Evolutionary conservation across 2,888 invertebrate genomes (phyloP).

Genomic region (Lepidonotus clava): DNA sequence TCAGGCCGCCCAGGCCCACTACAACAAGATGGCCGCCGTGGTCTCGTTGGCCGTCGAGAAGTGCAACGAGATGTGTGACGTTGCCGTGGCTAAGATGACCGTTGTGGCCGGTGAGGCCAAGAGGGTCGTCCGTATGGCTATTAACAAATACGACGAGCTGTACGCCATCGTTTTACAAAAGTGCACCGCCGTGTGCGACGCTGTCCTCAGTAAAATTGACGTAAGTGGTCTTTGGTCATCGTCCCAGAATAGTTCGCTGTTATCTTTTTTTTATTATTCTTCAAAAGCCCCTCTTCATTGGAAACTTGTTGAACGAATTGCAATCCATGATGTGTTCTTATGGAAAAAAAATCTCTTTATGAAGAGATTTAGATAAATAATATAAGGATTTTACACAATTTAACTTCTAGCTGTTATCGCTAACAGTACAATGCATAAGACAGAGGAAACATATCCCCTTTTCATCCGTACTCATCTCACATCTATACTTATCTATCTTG

Average conservation of each 20-base stretch:
- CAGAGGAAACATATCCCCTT: too few relatives aligned
- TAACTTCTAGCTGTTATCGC: too few relatives aligned
- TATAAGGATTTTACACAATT: too few relatives aligned
- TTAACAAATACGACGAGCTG: neutral
- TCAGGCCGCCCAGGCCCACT: conserved; percentile 8
- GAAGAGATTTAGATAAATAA: too few relatives aligned
- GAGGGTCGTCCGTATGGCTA: neutral
- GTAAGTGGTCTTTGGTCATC: conserved; percentile 1
- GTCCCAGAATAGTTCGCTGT: too few relatives aligned
- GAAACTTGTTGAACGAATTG: too few relatives aligned
- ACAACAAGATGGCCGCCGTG: neutral
- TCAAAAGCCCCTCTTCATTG: too few relatives aligned
- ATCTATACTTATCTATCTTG: neutral
- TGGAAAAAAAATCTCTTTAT: too few relatives aligned
- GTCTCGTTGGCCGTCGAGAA: neutral
- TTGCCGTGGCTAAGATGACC: neutral
- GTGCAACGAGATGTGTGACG: conserved; percentile 24
- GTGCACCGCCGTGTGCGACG: neutral
- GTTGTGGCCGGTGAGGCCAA: neutral
- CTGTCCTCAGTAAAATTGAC: neutral
- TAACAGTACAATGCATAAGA: too few relatives aligned
- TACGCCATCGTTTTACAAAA: neutral
- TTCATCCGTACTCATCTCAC: too few relatives aligned
- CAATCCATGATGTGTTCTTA: too few relatives aligned
- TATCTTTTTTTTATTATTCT: too few relatives aligned